Evolutionary conservation across 2,888 invertebrate species (phyloP).

Genomic region (Drosophila pseudotalamancana): DNA sequence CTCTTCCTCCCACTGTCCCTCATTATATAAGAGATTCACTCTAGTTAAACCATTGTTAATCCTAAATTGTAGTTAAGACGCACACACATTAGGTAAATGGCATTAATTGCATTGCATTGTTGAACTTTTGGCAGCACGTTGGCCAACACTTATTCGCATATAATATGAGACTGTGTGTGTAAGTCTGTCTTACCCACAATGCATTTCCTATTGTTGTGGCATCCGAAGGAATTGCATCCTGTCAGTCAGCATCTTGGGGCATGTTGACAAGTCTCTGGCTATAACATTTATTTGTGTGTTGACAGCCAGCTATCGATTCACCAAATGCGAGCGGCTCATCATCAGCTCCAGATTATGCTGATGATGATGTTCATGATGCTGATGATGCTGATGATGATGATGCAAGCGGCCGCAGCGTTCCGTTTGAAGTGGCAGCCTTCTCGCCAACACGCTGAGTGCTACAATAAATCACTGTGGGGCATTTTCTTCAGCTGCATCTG

Average conservation of each 20-base stretch:
- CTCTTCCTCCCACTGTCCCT: too few species aligned
- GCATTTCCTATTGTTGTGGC: not conserved
- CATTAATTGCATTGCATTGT: not conserved
- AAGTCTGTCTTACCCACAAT: not conserved
- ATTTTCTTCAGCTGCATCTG: conserved; percentile 55
- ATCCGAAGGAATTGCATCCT: not conserved
- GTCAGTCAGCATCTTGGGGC: not conserved
- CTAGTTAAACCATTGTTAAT: too few species aligned
- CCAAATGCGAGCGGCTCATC: conserved; percentile 6
- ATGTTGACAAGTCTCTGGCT: not conserved
- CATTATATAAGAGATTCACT: too few species aligned
- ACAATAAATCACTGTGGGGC: conserved; percentile 71
- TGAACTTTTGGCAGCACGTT: not conserved
- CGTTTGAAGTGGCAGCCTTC: conserved; percentile 32
- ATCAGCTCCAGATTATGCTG: conserved; percentile 23
- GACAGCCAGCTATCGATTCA: conserved; percentile 21
- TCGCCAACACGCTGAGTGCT: conserved; percentile 56
- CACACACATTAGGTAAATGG: not conserved
- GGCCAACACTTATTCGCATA: not conserved
- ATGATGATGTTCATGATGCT: conserved; percentile 11
- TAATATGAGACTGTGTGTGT: not conserved
- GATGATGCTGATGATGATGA: conserved; percentile 35
- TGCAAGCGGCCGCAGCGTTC: conserved; percentile 25
- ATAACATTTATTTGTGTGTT: conserved; percentile 1
- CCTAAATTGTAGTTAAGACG: too few species aligned